phyloP scores from a whole-genome alignment of 2,113 vertebrate species.

The Etheostoma spectabile region DNA sequence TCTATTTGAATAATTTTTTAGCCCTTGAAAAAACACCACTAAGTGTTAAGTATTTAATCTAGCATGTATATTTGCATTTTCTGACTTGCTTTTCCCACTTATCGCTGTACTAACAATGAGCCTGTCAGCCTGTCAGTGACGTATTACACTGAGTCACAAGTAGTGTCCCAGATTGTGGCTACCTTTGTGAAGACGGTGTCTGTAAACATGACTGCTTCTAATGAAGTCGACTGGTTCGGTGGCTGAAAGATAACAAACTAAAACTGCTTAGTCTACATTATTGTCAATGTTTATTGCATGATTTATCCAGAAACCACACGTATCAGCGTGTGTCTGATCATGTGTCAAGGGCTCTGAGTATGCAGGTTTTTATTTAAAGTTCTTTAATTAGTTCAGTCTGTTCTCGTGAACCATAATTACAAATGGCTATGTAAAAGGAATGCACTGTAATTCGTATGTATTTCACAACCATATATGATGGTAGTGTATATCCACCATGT shows the following conservation, averaged over 20 bases:
- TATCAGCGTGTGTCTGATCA: conserved; percentile 9
- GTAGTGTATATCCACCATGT: no score
- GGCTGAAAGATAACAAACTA: conserved; percentile 11
- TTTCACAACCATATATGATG: no score
- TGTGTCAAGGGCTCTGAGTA: background rate
- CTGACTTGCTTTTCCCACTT: conserved; percentile 40
- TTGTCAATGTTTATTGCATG: conserved; percentile 4
- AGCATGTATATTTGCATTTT: conserved; percentile 72
- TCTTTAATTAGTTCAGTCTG: no score
- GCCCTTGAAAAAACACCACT: conserved; percentile 54
- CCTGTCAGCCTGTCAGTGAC: conserved; percentile 35
- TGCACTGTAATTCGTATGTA: no score
- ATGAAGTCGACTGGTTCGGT: conserved; percentile 21
- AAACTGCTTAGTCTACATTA: conserved; percentile 34
- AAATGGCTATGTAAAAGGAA: no score
- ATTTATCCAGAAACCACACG: conserved; percentile 31
- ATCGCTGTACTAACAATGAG: conserved; percentile 47
- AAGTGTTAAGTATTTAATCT: conserved; percentile 67
- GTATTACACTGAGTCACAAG: conserved; percentile 42
- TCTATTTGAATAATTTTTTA: conserved; percentile 39
- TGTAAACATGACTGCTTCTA: conserved; percentile 36
- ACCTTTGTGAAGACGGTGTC: conserved; percentile 37
- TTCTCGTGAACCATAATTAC: no score
- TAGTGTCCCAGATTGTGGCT: conserved; percentile 10
- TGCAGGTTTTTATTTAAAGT: conserved; percentile 17